Conservation (phyloP, 2,113 vertebrate genomes). For the Murina feae region DNA sequence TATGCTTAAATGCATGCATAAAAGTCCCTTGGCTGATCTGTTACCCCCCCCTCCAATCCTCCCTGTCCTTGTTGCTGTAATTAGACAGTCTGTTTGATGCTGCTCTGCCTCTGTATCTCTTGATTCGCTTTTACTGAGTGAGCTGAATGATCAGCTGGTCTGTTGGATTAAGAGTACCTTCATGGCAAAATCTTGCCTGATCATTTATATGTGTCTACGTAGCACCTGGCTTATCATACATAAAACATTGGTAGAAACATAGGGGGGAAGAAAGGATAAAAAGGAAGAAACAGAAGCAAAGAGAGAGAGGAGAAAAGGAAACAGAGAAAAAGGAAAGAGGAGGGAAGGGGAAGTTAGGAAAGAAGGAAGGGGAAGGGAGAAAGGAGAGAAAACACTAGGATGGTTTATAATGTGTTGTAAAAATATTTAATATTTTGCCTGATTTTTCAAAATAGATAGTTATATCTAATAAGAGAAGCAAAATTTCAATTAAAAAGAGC, state of each 20-base stretch:
- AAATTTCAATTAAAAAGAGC: background rate
- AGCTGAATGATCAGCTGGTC: background rate
- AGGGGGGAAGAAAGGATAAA: background rate
- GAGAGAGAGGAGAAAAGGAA: background rate
- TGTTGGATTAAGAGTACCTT: background rate
- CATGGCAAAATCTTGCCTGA: background rate
- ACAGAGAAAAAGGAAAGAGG: background rate
- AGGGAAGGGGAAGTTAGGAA: too few species aligned
- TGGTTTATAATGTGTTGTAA: background rate
- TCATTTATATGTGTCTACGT: background rate
- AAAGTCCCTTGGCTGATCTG: too few species aligned
- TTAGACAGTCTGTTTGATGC: too few species aligned
- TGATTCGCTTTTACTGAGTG: background rate
- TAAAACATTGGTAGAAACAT: background rate
- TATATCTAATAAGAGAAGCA: background rate
- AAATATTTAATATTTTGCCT: background rate
- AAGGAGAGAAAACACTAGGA: background rate
- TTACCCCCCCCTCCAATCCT: too few species aligned
- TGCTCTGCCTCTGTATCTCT: too few species aligned
- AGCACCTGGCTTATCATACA: background rate
- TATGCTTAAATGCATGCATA: too few species aligned
- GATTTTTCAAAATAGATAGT: background rate
- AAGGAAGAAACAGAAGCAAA: background rate
- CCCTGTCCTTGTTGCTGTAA: too few species aligned
- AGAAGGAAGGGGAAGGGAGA: too few species aligned